Evolutionary conservation across 1,140 invertebrate genomes (phyloP), one percentile per base, ranked within the genome.

Genomic region (Ips nitidus): DNA sequence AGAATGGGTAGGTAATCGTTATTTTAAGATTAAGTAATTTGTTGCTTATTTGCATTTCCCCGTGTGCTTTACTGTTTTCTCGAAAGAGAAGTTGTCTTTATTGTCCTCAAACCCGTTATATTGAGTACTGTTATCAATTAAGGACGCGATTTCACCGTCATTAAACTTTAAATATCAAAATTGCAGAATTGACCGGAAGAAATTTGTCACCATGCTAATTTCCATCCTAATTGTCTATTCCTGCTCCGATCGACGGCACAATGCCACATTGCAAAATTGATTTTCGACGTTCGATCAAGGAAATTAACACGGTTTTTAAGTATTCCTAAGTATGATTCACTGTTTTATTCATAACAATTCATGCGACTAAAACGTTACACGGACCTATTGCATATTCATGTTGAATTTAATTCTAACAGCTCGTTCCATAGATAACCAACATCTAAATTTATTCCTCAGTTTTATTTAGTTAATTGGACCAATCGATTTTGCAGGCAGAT

Each of bases 341-440:
- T 50, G 45, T 22, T 55, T 56, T 56, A 56, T 56, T 65, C 63
- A 56, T 65, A 38, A 36, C 41, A 22, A 55, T 65, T 65, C 63
- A 65, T 65, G 42, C 52, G 36, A 36, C 40, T 43, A 55, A 65
- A 55, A 63, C 53, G 47, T 63, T 52, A 39, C 61, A 52, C 39
- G 52, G 52, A 65, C 55, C 63, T 65, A 53, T 65, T 65, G 63
- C 63, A 65, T 65, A 65, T 65, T 65, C 63, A 65, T 65, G 8
- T 56, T 56, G 63, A 43, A 65, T 65, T 65, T 65, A 45, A 65
- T 65, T 65, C 52, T 65, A 53, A 55, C 63, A 56, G 63, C 52
- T 42, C 53, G 53, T 65, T 65, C 52, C 52, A 56, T 56, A 65
- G 63, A 65, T 65, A 65, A 65, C 63, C 45, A 65, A 65, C 52